Base-by-base conservation (phyloP, 2,113 vertebrate species). In the Cichladusa arquata region DNA sequence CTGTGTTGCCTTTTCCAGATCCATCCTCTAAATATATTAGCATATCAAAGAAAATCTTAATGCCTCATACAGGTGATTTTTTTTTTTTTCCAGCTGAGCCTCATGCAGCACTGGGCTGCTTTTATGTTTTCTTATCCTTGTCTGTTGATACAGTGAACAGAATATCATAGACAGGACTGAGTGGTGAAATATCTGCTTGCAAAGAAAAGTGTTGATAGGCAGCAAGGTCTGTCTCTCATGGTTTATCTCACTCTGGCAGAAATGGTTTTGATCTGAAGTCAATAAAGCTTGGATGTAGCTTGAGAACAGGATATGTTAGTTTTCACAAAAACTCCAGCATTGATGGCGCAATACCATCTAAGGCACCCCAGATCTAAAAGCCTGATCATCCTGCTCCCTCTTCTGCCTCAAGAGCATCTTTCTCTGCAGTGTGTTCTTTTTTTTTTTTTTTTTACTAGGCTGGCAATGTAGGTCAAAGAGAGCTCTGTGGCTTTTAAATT, bases 381-480 rank as follows among this genome's bases (percentile, higher is more conserved):
- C 24, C 24, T 45, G 9, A 53, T 85, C 54, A 6, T 76, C 2
- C 2, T 69, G 20, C 67, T 48, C 24, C 42, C 26, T 85, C 70
- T 82, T 20, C 74, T 80, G 34, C 54, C 58, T 92, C 62, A 89
- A 79, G 58, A 87, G 25, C 40, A 56, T 53, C 91, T 76, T 79
- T 44, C 67, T 93, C 66, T 84, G 56, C 82, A 38, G 33, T 51
- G 62, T 44, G 44, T 47, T 53, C 25, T n/a, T 36, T 57, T 65
- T 88, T 70, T 47, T 57, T 65, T 88, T 70, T 47, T 65, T 57
- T 65, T 85, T 70, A 9, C 18, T 25, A 50, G 9, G 26, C 58
- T 77, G 19, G 53, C 44, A 78, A 92, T 94, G 80, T 91, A 94
- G 83, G 87, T 95, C 84, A 93, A 85, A 54, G 72, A 92, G 87